Conservation (phyloP, 2,888 invertebrate genomes). For the Pammene aurita region DNA sequence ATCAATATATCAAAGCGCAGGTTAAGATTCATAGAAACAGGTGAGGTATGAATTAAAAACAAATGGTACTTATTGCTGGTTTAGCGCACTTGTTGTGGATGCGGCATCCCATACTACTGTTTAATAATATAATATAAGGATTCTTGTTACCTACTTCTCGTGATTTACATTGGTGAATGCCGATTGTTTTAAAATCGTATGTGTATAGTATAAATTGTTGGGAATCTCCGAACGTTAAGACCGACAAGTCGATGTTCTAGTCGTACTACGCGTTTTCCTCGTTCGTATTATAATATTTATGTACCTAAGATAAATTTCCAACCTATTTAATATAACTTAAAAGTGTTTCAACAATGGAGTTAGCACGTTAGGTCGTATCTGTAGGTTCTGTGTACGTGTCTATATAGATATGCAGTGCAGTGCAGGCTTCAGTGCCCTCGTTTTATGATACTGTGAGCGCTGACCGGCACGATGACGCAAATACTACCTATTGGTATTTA, state of each 20-base stretch:
- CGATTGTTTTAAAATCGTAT: constrained; percentile 32
- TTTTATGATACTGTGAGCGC: constrained; percentile 29
- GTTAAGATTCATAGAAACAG: not conserved
- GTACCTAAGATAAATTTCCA: constrained; percentile 18
- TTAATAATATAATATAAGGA: constrained; percentile 39
- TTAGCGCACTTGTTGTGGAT: constrained; percentile 12
- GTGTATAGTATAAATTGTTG: constrained; percentile 25
- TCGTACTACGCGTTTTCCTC: constrained; percentile 39
- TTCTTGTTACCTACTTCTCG: constrained; percentile 42
- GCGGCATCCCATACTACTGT: constrained; percentile 32
- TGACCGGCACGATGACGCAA: constrained; percentile 11
- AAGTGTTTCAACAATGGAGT: constrained; percentile 18
- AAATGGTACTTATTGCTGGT: not conserved
- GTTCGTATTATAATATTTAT: constrained; percentile 28
- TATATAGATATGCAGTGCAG: constrained; percentile 8
- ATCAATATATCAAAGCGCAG: not conserved
- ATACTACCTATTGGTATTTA: not conserved
- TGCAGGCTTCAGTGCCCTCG: constrained; percentile 29
- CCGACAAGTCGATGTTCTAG: constrained; percentile 37
- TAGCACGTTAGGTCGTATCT: constrained; percentile 17
- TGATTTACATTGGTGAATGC: constrained; percentile 36
- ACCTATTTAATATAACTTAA: constrained; percentile 12
- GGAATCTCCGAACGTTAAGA: constrained; percentile 35
- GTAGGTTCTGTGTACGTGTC: constrained; percentile 25
- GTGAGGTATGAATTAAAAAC: not conserved